Percentiles rank a stretch among this genome's conserved stretches.
Evolutionary conservation across 2,113 vertebrate species (phyloP).

Genomic region (Rhea pennata): DNA sequence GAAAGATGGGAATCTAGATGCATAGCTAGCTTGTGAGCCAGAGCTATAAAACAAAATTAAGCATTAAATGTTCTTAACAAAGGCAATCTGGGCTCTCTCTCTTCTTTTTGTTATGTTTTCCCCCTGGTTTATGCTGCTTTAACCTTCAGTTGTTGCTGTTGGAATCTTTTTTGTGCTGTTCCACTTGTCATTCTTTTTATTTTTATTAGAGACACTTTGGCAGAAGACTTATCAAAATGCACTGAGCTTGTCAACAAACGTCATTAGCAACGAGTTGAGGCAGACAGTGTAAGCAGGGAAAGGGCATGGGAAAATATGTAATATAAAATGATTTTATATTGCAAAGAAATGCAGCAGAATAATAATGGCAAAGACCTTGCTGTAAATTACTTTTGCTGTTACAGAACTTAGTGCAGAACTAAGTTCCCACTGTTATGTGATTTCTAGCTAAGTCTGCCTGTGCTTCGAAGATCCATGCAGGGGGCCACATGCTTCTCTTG

Average conservation of each 20-base stretch:
- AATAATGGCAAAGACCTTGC: constrained; percentile 13
- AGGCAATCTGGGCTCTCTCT: constrained; percentile 39
- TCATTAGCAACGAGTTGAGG: constrained; percentile 54
- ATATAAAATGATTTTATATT: constrained; percentile 53
- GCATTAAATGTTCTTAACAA: constrained; percentile 48
- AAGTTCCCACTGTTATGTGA: not conserved
- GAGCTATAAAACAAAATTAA: constrained; percentile 38
- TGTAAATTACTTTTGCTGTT: constrained; percentile 21
- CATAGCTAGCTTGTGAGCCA: not conserved
- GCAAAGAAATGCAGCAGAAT: constrained; percentile 31
- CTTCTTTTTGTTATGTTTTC: constrained; percentile 60
- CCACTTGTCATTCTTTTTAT: constrained; percentile 68
- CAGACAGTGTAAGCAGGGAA: constrained; percentile 53
- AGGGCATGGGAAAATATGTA: constrained; percentile 75
- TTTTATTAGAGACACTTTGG: constrained; percentile 65
- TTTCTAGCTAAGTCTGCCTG: not conserved
- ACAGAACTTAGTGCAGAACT: not conserved
- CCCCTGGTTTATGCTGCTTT: constrained; percentile 62
- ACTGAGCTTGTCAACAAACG: constrained; percentile 67
- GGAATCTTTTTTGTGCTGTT: constrained; percentile 18
- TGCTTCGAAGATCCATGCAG: not conserved
- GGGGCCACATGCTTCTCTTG: not conserved
- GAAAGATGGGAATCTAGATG: not conserved
- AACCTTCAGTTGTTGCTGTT: constrained; percentile 71
- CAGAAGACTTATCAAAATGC: constrained; percentile 72